Conservation (phyloP, 2,888 invertebrate genomes). For the Unio pictorum region DNA sequence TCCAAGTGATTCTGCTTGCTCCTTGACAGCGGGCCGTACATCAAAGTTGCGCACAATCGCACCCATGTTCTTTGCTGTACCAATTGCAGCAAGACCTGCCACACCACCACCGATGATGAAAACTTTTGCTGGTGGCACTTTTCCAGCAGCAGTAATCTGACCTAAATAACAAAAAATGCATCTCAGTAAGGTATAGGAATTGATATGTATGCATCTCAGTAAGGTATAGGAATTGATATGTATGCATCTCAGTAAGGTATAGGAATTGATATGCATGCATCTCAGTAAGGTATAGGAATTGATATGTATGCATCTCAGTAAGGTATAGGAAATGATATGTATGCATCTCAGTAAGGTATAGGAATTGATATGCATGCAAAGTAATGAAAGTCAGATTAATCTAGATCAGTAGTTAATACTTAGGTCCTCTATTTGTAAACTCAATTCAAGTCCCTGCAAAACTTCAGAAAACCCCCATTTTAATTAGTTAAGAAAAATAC, state of each 20-base stretch:
- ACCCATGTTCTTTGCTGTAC: slow-evolving; percentile 89
- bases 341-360: too few relatives aligned
- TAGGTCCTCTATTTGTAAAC: not conserved
- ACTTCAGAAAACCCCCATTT: too few relatives aligned
- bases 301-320: not conserved
- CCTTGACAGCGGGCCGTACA: slow-evolving; percentile 80
- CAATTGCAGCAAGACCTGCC: slow-evolving; percentile 88
- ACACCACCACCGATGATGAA: slow-evolving; percentile 92
- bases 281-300: too few relatives aligned
- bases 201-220: not conserved
- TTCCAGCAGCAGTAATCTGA: slow-evolving; percentile 90
- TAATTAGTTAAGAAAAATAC: too few relatives aligned
- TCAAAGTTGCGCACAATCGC: slow-evolving; percentile 91
- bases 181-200: too few relatives aligned
- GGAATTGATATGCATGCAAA: not conserved
- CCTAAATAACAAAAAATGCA: slow-evolving; percentile 73
- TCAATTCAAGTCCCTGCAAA: too few relatives aligned
- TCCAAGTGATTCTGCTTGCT: slow-evolving; percentile 85
- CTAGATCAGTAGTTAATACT: not conserved
- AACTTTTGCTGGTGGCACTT: slow-evolving; percentile 90
- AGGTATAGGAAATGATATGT: not conserved
- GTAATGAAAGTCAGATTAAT: not conserved
- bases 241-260: too few relatives aligned
- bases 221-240: not conserved
- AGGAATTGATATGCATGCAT: not conserved